Conservation (phyloP, 92 coral and sea anemone genomes). For the Palythoa grandiflora region DNA sequence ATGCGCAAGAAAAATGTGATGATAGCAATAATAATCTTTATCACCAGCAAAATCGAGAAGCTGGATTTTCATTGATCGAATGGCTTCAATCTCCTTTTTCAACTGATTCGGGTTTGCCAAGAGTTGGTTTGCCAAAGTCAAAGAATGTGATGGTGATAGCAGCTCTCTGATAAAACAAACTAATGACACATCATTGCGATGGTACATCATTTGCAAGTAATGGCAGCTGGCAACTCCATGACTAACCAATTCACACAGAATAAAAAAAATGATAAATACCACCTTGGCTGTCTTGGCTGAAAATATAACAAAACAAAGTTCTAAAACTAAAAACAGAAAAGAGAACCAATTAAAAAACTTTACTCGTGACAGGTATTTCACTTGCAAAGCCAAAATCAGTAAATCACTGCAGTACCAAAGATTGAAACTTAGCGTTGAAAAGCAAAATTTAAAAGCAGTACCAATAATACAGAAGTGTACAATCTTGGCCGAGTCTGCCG, state of each 20-base stretch:
- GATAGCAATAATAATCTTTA: constrained; percentile 42
- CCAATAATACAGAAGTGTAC: constrained; percentile 5
- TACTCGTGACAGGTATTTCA: background rate
- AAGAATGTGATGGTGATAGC: background rate
- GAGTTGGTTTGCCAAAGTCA: background rate
- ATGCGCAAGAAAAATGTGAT: constrained; percentile 54
- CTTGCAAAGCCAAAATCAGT: background rate
- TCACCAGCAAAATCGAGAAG: too few species aligned
- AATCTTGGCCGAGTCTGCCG: constrained; percentile 8
- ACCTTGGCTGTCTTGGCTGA: too few species aligned
- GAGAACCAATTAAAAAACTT: background rate
- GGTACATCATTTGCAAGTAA: background rate
- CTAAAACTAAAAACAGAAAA: background rate
- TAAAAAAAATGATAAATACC: background rate
- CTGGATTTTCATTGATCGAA: too few species aligned
- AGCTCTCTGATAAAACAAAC: background rate
- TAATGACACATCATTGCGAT: background rate
- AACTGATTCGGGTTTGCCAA: background rate
- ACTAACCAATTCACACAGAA: background rate
- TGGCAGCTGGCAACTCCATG: too few species aligned
- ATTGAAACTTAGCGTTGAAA: too few species aligned
- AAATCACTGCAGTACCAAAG: background rate
- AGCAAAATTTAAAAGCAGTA: background rate
- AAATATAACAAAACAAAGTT: background rate
- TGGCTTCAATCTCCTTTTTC: background rate